These are phyloP conservation scores for Ictalurus furcatus DNA, from an alignment of 2,113 vertebrate species.

Conservation along the genomic window DNA sequence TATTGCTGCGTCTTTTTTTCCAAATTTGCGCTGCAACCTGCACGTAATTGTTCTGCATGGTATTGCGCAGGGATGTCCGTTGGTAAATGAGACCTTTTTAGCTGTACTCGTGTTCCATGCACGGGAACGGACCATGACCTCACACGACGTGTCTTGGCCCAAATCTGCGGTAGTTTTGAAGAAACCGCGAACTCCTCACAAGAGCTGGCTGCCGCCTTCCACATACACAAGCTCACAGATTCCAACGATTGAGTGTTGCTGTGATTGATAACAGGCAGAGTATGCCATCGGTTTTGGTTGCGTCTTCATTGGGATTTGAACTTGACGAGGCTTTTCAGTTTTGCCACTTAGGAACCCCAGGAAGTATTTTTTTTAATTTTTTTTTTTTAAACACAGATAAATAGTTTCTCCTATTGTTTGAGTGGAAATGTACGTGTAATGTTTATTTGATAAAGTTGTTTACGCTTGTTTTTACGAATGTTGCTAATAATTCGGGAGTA, in stretches of 20 bases:
- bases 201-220: neutral
- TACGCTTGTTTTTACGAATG: neutral
- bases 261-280: neutral
- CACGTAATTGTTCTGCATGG: too few species aligned
- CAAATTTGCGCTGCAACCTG: too few species aligned
- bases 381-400: neutral
- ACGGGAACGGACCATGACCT: too few species aligned
- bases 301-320: neutral
- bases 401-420: neutral
- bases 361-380: too few species aligned
- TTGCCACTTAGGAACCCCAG: neutral
- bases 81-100: too few species aligned
- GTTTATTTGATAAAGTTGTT: neutral
- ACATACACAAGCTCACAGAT: neutral
- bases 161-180: too few species aligned
- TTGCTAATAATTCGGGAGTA: neutral
- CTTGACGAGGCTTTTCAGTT: neutral
- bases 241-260: neutral
- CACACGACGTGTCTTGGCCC: too few species aligned
- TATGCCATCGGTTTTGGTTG: neutral
- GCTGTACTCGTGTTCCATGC: too few species aligned
- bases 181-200: neutral
- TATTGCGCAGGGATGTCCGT: too few species aligned
- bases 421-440: neutral
- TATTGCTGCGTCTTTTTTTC: too few species aligned